Conservation (phyloP, 2,113 vertebrate species). For the Aramus guarauna region DNA sequence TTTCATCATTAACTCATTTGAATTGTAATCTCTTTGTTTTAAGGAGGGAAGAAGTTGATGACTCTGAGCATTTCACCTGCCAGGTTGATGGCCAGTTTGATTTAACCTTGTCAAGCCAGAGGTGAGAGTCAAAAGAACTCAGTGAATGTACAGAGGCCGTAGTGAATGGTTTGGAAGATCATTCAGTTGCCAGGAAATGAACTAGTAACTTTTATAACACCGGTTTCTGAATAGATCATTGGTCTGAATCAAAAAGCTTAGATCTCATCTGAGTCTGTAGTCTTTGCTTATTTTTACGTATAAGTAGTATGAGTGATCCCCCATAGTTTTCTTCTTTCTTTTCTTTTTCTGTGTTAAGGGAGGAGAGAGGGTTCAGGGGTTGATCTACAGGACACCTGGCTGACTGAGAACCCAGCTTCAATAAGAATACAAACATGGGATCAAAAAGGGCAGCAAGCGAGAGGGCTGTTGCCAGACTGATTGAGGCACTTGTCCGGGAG, state of each 20-base stretch:
- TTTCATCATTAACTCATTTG: not conserved
- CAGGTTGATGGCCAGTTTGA: slow-evolving; percentile 61
- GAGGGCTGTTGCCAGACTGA: not conserved
- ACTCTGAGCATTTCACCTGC: slow-evolving; percentile 44
- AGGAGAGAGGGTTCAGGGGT: not conserved
- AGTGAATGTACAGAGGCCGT: not conserved
- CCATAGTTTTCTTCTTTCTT: not conserved
- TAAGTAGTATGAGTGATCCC: not conserved
- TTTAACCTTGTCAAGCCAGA: slow-evolving; percentile 34
- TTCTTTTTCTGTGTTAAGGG: not conserved
- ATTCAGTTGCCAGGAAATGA: not conserved
- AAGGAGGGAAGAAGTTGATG: slow-evolving; percentile 60
- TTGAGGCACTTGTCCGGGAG: not conserved
- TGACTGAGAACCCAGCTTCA: not conserved
- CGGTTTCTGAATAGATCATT: not conserved
- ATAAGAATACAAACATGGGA: not conserved
- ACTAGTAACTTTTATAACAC: not conserved
- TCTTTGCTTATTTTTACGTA: not conserved
- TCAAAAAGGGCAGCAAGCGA: not conserved
- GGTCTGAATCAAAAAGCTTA: not conserved
- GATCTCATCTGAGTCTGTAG: not conserved
- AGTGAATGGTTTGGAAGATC: not conserved
- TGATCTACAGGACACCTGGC: not conserved
- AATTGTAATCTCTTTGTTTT: slow-evolving; percentile 4
- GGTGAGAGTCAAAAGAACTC: slow-evolving; percentile 1